Conservation (phyloP, 2,888 invertebrate genomes). For the Agrochola lychnidis region DNA sequence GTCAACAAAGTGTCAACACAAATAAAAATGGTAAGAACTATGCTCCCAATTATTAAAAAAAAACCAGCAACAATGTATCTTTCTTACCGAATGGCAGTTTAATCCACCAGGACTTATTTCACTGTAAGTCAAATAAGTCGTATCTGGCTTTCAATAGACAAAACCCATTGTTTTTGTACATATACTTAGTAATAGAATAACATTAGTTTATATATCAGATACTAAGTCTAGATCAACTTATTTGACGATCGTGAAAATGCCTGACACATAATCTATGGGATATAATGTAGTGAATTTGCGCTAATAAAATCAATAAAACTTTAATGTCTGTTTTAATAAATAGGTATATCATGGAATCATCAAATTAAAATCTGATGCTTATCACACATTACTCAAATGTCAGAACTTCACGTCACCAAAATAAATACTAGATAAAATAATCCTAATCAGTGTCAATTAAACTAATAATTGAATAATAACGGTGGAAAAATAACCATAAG, state of each 20-base stretch:
- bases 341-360: constrained; percentile 81
- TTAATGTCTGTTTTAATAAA: constrained; percentile 80
- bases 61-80: constrained; percentile 42
- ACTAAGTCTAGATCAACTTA: constrained; percentile 57
- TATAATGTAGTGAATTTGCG: constrained; percentile 54
- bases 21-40: constrained; percentile 60
- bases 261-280: constrained; percentile 46
- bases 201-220: constrained; percentile 43
- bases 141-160: constrained; percentile 49
- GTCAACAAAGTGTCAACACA: constrained; percentile 57
- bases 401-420: constrained; percentile 84
- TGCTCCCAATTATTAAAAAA: constrained; percentile 37
- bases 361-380: constrained; percentile 82
- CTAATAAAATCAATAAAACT: constrained; percentile 73
- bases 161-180: constrained; percentile 47
- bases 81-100: constrained; percentile 60
- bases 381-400: constrained; percentile 84
- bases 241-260: constrained; percentile 58
- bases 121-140: constrained; percentile 52
- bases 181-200: constrained; percentile 42
- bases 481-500: constrained; percentile 88
- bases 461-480: constrained; percentile 89
- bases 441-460: constrained; percentile 89
- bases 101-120: constrained; percentile 47
- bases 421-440: constrained; percentile 89